A percentile compares a stretch with the other conserved stretches of the same genome.
These are phyloP conservation scores for Parus major DNA, from an alignment of 2,113 vertebrate species.

Conservation along the genomic window DNA sequence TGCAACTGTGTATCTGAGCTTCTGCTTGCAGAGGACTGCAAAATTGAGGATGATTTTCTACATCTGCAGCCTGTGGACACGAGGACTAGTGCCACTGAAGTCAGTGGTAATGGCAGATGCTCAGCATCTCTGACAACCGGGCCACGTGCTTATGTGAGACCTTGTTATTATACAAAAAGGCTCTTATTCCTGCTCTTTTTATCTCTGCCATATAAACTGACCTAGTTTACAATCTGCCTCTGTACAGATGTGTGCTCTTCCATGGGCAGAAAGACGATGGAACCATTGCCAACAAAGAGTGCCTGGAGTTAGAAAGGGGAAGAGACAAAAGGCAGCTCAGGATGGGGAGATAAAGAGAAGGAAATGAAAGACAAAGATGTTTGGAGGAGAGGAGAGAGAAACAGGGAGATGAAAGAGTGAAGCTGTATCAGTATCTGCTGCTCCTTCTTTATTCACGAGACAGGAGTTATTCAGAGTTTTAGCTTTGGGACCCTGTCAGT, in stretches of 20 bases:
- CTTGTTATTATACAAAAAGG: background rate
- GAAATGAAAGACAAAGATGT: background rate
- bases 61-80: background rate
- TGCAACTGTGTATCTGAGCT: accelerated
- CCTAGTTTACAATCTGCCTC: conserved; percentile 29
- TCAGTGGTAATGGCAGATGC: background rate
- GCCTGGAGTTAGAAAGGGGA: background rate
- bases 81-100: background rate
- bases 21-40: background rate
- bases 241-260: background rate
- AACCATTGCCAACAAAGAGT: background rate
- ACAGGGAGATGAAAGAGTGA: background rate
- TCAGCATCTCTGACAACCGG: background rate
- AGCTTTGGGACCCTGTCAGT: background rate
- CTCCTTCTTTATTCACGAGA: background rate
- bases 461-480: background rate
- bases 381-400: background rate
- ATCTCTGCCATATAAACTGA: conserved; percentile 3
- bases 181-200: background rate
- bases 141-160: background rate
- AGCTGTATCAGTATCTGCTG: background rate
- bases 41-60: background rate
- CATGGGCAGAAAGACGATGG: background rate
- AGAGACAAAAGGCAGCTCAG: background rate
- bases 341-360: background rate